These are phyloP conservation scores for Antedon mediterranea DNA, from an alignment of 53 echinoderm and acorn worm genomes.

Conservation along the genomic window DNA sequence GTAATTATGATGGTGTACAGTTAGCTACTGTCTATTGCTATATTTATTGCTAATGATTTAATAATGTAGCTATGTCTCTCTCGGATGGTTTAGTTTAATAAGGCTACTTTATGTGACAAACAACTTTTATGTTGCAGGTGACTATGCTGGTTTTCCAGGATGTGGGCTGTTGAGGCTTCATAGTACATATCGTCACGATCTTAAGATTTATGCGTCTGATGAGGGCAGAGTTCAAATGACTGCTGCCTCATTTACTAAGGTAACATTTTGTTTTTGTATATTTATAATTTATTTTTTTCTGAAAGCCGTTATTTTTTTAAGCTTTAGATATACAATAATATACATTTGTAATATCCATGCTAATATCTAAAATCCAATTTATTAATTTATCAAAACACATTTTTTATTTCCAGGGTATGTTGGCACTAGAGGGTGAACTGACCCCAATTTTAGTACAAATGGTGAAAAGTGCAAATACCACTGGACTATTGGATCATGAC, in stretches of 20 bases:
- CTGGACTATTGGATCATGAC: conserved; percentile 84
- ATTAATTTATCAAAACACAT: no score
- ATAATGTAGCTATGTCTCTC: no score
- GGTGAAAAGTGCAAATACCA: conserved; percentile 97
- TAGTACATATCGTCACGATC: conserved; percentile 82
- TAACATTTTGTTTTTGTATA: conserved; percentile 3
- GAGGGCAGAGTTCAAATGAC: conserved; percentile 97
- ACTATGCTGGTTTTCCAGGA: conserved; percentile 92
- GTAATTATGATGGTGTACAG: conserved; percentile 28
- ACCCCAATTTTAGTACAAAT: conserved; percentile 96
- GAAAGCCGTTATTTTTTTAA: no score
- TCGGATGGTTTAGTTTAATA: no score
- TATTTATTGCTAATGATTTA: no score
- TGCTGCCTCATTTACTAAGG: conserved; percentile 93
- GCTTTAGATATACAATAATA: no score
- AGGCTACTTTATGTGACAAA: no score
- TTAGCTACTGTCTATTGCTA: no score
- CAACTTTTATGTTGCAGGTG: no score
- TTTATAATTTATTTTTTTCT: no score
- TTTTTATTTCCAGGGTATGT: conserved; percentile 62
- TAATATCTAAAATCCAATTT: no score
- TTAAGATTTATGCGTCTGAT: conserved; percentile 89
- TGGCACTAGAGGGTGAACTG: conserved; percentile 85
- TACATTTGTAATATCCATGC: no score
- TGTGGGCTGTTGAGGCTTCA: conserved; percentile 85